These are phyloP conservation scores for Hafferia zeledoni DNA, from an alignment of 2,797 vertebrate genomes.

Conservation along the genomic window DNA sequence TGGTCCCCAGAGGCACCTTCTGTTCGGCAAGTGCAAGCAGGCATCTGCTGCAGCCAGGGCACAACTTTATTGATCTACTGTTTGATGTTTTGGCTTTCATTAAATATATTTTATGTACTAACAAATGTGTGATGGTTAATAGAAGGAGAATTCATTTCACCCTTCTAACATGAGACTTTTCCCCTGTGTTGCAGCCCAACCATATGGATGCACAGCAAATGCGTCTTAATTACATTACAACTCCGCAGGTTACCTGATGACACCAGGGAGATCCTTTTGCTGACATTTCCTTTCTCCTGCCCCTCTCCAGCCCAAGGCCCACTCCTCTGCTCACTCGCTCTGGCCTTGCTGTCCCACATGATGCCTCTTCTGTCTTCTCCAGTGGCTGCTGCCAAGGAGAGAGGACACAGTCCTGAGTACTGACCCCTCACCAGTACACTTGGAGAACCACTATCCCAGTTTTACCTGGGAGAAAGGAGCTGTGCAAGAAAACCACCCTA, in stretches of 20 bases:
- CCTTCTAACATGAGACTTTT: background rate
- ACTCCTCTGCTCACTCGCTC: background rate
- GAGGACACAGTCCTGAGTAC: background rate
- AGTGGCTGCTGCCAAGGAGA: background rate
- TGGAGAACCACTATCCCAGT: background rate
- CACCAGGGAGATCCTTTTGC: background rate
- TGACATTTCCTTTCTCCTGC: background rate
- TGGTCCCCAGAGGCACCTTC: background rate
- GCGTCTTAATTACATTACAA: background rate
- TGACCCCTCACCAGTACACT: background rate
- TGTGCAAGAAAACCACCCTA: background rate
- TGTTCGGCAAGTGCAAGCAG: background rate
- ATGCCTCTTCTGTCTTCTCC: background rate
- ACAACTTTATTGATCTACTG: background rate
- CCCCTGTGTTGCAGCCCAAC: background rate
- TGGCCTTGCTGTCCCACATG: background rate
- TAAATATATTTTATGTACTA: slow-evolving; percentile 21
- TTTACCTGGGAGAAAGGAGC: background rate
- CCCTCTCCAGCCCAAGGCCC: background rate
- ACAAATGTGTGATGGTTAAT: background rate
- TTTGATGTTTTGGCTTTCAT: background rate
- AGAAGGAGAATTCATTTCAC: background rate
- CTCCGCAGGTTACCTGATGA: background rate
- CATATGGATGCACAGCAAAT: background rate
- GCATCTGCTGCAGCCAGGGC: background rate